These are phyloP conservation scores for Lycia hirtaria DNA, from an alignment of 2,888 invertebrate species.

Conservation along the genomic window DNA sequence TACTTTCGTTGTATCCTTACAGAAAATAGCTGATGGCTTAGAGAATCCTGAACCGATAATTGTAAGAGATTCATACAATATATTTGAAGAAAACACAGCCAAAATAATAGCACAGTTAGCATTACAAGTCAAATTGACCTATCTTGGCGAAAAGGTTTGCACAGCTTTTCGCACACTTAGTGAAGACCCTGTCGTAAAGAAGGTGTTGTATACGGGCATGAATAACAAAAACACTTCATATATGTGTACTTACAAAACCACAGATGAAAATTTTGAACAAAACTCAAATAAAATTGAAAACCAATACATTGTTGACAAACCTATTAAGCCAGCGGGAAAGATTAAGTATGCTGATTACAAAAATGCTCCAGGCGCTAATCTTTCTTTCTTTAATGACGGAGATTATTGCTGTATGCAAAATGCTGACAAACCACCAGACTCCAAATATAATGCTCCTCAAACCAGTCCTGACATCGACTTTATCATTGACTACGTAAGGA, in stretches of 20 bases:
- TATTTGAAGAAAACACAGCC: constrained; percentile 75
- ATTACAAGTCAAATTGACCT: constrained; percentile 71
- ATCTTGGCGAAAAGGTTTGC: constrained; percentile 68
- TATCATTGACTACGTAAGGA: constrained; percentile 75
- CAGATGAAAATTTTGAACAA: constrained; percentile 67
- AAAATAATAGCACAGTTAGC: constrained; percentile 72
- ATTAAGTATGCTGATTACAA: constrained; percentile 69
- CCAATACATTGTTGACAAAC: constrained; percentile 59
- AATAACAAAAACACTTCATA: constrained; percentile 77
- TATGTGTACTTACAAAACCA: constrained; percentile 76
- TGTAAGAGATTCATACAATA: constrained; percentile 72
- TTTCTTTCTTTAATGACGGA: constrained; percentile 69
- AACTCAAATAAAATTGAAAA: constrained; percentile 71
- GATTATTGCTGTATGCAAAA: constrained; percentile 72
- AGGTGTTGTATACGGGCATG: constrained; percentile 74
- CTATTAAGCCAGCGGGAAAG: constrained; percentile 49
- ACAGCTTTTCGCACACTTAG: constrained; percentile 74
- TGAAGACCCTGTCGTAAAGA: constrained; percentile 70
- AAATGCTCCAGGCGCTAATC: constrained; percentile 73
- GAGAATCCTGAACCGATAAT: constrained; percentile 56
- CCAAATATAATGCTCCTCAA: constrained; percentile 69
- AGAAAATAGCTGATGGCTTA: constrained; percentile 55
- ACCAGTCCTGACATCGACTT: constrained; percentile 72
- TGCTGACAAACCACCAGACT: constrained; percentile 74
- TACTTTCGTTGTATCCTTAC: constrained; percentile 61